Base-by-base conservation (phyloP, 2,113 vertebrate genomes). In the Petroica traversi region DNA sequence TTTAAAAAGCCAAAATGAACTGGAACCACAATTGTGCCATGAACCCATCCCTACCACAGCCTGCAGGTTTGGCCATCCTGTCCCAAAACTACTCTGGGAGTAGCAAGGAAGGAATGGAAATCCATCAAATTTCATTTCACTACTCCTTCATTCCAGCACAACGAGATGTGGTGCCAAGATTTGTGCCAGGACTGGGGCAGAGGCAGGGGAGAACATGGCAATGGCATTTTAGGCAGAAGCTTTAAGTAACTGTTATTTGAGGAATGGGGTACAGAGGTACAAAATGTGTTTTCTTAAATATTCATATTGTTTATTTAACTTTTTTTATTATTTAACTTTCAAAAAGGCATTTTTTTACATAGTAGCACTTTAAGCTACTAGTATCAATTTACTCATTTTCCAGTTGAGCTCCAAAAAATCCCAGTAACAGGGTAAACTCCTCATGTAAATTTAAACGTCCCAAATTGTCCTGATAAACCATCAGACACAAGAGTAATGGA, bases 141-240 rank as follows among this genome's bases (percentile, higher is more conserved):
- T 45, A 14, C 64, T 85, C 16, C 88, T 84, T 76, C 59, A 36
- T 57, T 61, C 62, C 4, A 2, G 58, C 3, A 1, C 54, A 57
- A 62, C 49, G 1, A 2, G 41, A 48, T 0, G 0, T 3, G 1
- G 19, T 41, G 66, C 88, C 80, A 83, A 69, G 43, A n/a, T n/a
- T 45, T 34, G 31, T 94, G 73, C 45, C 2, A 1, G 51, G 38
- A 26, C n/a, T 3, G 2, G 36, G 13, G 33, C 46, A 90, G 84
- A 38, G 41, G 41, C 45, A 86, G 25, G n/a, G 55, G 26, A 78
- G 62, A 36, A 59, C 34, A 19, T 2, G 0, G 61, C 3, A 1
- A 28, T 16, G 43, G 36, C 43, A 69, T 7, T 51, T 33, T 1
- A 0, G 71, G 34, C 33, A 90, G 71, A 66, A 72, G 23, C 12